These are phyloP conservation scores for Mellilla xanthometata DNA, from an alignment of 2,888 invertebrate species.

Conservation along the genomic window DNA sequence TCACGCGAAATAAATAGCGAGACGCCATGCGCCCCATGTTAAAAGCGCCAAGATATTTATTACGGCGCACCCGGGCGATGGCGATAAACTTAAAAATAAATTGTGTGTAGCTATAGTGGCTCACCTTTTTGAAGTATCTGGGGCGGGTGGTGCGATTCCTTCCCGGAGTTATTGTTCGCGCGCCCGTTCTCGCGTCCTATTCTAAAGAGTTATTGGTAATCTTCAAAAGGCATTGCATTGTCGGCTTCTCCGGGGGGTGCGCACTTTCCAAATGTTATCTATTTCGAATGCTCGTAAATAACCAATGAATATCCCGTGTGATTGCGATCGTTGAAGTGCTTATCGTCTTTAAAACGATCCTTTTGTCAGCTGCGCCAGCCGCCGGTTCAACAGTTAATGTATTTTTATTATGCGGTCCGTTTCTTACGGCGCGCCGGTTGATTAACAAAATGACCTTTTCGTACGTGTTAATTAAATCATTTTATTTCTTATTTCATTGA, in stretches of 20 bases:
- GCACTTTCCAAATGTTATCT: constrained; percentile 46
- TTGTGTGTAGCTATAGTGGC: constrained; percentile 49
- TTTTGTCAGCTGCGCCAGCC: constrained; percentile 37
- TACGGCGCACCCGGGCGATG: constrained; percentile 47
- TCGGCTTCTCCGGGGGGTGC: constrained; percentile 41
- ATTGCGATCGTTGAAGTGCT: constrained; percentile 51
- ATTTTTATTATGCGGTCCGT: constrained; percentile 18
- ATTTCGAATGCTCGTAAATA: constrained; percentile 55
- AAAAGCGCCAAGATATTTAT: constrained; percentile 51
- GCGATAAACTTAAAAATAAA: constrained; percentile 60
- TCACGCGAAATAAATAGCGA: constrained; percentile 44
- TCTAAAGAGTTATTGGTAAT: constrained; percentile 56
- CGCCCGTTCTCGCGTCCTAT: constrained; percentile 47
- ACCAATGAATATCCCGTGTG: constrained; percentile 55
- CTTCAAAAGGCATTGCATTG: constrained; percentile 51
- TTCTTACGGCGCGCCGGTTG: constrained; percentile 17
- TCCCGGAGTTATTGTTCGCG: constrained; percentile 50
- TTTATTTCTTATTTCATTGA: constrained; percentile 18
- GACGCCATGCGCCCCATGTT: constrained; percentile 45
- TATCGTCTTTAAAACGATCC: constrained; percentile 45
- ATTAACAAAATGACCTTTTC: constrained; percentile 33
- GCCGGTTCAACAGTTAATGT: constrained; percentile 15
- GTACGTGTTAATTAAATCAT: constrained; percentile 27
- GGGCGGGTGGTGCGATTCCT: constrained; percentile 39
- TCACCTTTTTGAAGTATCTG: constrained; percentile 30